Evolutionary conservation across 2,797 vertebrate species (phyloP).

Genomic region (Epinephelus coioides): DNA sequence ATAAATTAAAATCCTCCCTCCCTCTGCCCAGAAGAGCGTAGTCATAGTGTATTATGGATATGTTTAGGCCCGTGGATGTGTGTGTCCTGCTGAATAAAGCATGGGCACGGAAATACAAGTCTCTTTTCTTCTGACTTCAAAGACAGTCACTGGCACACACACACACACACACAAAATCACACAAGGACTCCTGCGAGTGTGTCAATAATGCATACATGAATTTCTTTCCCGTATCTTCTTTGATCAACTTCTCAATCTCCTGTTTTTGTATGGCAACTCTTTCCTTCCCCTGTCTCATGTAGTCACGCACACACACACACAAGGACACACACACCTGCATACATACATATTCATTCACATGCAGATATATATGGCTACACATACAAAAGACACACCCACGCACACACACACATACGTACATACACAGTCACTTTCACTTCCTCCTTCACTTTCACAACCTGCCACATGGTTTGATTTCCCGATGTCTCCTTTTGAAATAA

Average conservation of each 20-base stretch:
- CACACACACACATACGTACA: background rate
- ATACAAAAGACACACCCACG: constrained; percentile 2
- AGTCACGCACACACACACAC: background rate
- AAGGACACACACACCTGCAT: constrained; percentile 21
- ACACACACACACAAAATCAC: constrained; percentile 38
- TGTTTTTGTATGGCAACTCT: constrained; percentile 33
- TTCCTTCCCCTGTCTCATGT: background rate
- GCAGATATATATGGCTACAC: background rate
- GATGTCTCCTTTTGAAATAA: constrained; percentile 66
- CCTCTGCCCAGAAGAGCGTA: constrained; percentile 8
- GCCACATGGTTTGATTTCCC: constrained; percentile 59
- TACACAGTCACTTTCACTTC: background rate
- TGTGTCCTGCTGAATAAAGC: constrained; percentile 68
- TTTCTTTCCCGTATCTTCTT: constrained; percentile 50
- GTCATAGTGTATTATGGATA: constrained; percentile 54
- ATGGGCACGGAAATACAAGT: constrained; percentile 56
- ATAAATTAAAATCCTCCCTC: constrained; percentile 16
- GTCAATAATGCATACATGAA: constrained; percentile 58
- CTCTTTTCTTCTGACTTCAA: constrained; percentile 73
- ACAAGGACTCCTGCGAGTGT: constrained; percentile 46
- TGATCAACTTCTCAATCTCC: constrained; percentile 54
- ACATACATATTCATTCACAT: background rate
- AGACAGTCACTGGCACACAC: constrained; percentile 50
- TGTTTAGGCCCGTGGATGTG: constrained; percentile 43
- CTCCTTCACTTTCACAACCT: constrained; percentile 39